These are phyloP conservation scores for Adrianichthys oophorus DNA, from an alignment of 2,797 vertebrate genomes.

Conservation along the genomic window DNA sequence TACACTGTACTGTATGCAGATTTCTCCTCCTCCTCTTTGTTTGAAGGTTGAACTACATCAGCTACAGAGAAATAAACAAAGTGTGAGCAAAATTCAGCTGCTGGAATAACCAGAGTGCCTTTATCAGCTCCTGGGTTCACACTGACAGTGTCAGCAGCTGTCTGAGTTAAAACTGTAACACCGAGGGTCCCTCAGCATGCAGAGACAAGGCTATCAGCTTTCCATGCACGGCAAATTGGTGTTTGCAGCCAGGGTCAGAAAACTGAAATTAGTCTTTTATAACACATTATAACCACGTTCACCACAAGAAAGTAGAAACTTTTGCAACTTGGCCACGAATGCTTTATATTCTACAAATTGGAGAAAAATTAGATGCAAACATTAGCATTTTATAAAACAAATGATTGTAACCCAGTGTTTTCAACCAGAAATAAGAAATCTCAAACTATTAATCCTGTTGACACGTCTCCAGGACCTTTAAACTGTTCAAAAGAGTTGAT, in stretches of 20 bases:
- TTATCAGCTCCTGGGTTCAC: conserved; percentile 43
- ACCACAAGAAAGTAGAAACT: too few species aligned
- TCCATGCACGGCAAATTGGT: not conserved
- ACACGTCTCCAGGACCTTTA: too few species aligned
- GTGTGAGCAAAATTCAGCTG: conserved; percentile 70
- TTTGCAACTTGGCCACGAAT: too few species aligned
- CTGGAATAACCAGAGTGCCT: conserved; percentile 34
- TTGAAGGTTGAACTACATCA: conserved; percentile 17
- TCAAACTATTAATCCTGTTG: too few species aligned
- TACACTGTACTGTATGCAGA: too few species aligned
- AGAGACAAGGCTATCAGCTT: conserved; percentile 9
- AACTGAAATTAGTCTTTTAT: not conserved
- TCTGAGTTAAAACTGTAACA: conserved; percentile 26
- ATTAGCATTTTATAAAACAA: too few species aligned
- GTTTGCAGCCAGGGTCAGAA: not conserved
- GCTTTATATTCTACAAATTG: not conserved
- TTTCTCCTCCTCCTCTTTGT: not conserved
- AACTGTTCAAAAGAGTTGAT: not conserved
- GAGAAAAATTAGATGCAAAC: not conserved
- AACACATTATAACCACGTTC: too few species aligned
- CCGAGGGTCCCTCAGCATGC: conserved; percentile 12
- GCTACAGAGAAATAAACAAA: conserved; percentile 59
- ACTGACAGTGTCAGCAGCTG: conserved; percentile 22
- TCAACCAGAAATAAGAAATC: not conserved
- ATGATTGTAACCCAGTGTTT: too few species aligned